phyloP scores from a whole-genome alignment of 1,140 invertebrate species.

The Calephelis virginiensis region DNA sequence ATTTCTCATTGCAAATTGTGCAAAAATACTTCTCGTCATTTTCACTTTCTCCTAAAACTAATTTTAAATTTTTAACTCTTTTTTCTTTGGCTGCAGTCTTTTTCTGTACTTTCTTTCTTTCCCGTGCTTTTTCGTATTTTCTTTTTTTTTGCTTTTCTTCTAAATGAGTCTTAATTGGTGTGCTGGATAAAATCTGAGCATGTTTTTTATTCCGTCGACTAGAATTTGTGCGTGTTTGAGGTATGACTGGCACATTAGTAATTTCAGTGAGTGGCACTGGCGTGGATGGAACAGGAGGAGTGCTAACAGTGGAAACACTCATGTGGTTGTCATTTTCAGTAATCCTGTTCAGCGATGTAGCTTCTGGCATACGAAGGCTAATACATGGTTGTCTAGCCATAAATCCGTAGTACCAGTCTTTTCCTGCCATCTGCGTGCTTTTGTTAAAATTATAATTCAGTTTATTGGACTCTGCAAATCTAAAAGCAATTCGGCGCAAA shows the following conservation, averaged over 20 bases:
- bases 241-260: conserved; percentile 26
- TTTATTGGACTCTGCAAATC: conserved; percentile 25
- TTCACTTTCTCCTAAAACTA: neutral
- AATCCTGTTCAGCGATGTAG: conserved; percentile 1
- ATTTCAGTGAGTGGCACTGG: neutral
- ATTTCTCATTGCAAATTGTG: neutral
- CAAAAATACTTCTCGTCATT: neutral
- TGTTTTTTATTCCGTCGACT: conserved; percentile 19
- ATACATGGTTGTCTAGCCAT: neutral
- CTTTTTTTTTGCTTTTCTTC: neutral
- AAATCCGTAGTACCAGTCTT: conserved; percentile 7
- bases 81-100: neutral
- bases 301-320: neutral
- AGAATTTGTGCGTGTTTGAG: conserved; percentile 8
- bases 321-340: neutral
- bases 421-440: conserved; percentile 18
- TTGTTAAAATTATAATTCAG: conserved; percentile 26
- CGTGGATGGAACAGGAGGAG: too few species aligned
- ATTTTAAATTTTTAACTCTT: neutral
- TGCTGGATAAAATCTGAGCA: conserved; percentile 22
- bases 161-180: neutral
- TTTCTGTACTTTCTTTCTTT: neutral
- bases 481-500: conserved; percentile 23
- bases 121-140: neutral
- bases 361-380: neutral